Evolutionary conservation across 2,888 invertebrate genomes (phyloP).

Genomic region (Rhorus exstirpatorius): DNA sequence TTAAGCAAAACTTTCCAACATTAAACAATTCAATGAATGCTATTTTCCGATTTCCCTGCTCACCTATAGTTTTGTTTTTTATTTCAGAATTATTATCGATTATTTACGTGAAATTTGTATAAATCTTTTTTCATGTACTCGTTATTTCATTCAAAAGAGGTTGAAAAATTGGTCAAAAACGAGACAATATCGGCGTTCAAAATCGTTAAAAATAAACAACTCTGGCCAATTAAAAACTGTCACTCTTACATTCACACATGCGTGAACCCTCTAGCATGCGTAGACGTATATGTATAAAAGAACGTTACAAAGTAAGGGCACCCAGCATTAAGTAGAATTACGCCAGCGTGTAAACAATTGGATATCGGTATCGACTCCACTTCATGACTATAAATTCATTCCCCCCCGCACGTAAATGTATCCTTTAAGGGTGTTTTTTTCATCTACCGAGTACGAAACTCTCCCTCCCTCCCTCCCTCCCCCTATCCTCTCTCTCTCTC

Average conservation of each 20-base stretch:
- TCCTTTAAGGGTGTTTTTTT: too few relatives aligned
- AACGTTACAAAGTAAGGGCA: constrained; percentile 70
- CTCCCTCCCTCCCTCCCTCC: constrained; percentile 10
- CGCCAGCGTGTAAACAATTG: constrained; percentile 85
- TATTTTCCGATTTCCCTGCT: too few relatives aligned
- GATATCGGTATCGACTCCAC: constrained; percentile 82
- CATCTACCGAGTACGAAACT: not conserved
- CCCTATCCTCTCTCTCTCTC: constrained; percentile 16
- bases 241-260: not conserved
- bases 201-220: too few relatives aligned
- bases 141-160: too few relatives aligned
- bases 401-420: constrained; percentile 70
- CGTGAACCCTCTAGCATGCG: not conserved
- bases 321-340: constrained; percentile 83
- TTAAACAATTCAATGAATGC: too few relatives aligned
- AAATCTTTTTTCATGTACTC: too few relatives aligned
- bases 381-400: constrained; percentile 80
- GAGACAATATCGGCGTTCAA: too few relatives aligned
- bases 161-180: too few relatives aligned
- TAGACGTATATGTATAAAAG: constrained; percentile 7
- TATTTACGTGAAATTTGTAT: too few relatives aligned
- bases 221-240: not conserved
- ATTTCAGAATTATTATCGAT: too few relatives aligned
- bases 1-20: too few relatives aligned
- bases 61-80: too few relatives aligned